phyloP scores from a whole-genome alignment of 2,888 invertebrate species.

The Cremastinae sp. region DNA sequence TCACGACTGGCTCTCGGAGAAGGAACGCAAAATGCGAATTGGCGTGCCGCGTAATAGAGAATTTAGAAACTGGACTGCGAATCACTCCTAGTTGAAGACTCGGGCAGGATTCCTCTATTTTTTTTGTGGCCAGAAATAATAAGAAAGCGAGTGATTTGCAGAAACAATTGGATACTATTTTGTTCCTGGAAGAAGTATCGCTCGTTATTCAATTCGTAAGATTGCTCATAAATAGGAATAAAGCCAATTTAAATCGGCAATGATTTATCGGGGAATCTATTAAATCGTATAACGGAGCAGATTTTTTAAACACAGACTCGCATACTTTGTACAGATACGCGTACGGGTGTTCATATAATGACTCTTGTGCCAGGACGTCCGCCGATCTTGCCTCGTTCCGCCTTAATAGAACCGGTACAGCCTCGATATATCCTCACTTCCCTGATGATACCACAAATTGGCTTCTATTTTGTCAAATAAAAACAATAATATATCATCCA shows the following conservation, averaged over 20 bases:
- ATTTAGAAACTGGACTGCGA: not conserved
- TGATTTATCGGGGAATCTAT: slow-evolving; percentile 27
- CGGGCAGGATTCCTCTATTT: too few relatives aligned
- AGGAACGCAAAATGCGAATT: too few relatives aligned
- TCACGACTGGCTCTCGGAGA: too few relatives aligned
- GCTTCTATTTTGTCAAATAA: slow-evolving; percentile 19
- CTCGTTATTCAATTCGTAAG: not conserved
- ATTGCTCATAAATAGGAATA: slow-evolving; percentile 11
- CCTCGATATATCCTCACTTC: slow-evolving; percentile 45
- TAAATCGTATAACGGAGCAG: not conserved
- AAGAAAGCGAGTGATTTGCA: not conserved
- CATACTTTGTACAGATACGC: slow-evolving; percentile 16
- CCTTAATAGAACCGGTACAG: slow-evolving; percentile 37
- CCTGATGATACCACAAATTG: slow-evolving; percentile 47
- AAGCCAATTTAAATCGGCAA: slow-evolving; percentile 18
- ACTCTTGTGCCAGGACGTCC: slow-evolving; percentile 57
- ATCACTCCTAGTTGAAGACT: too few relatives aligned
- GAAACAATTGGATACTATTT: not conserved
- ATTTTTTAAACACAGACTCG: slow-evolving; percentile 6
- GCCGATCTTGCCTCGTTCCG: slow-evolving; percentile 58
- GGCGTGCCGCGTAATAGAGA: not conserved
- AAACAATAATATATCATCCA: slow-evolving; percentile 4
- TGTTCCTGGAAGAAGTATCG: not conserved
- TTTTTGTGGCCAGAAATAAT: too few relatives aligned
- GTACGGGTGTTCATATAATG: slow-evolving; percentile 43